Base-by-base conservation (phyloP, 1,140 invertebrate genomes). In the Brachionus sp. region DNA sequence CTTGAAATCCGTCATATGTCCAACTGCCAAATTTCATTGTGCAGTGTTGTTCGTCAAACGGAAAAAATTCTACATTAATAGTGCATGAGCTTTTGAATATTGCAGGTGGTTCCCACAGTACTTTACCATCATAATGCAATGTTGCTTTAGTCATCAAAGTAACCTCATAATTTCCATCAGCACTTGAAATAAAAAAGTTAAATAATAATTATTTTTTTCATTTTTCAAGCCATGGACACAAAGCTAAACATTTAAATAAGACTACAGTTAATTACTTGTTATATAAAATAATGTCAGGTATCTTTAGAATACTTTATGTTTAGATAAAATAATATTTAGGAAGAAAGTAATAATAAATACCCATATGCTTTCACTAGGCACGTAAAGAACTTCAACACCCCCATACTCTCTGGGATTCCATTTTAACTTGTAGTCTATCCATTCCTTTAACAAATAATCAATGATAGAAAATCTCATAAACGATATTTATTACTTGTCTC, bases 61-160 rank as follows among this genome's bases (percentile, higher is more conserved):
- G 96, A 88, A 98, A 98, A 88, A 97, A 98, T 64, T 94, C 96
- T 37, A 99, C 97, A 89, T 99, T 96, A 85, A 99, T 99, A 13
- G 95, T 98, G 89, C 98, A 99, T 44, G 96, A 98, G 89, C 95
- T 97, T 92, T 98, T 93, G 89, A 98, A 99, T 87, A 99, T 99
- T 50, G 97, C 96, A 19, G 97, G 97, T 0, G 97, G 97, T 29
- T 99, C 95, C 96, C 96, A 98, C 39, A 97, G 16, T 3, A 62
- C 46, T 42, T 62, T 66, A 7, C 77, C 95, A 84, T 93, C 93
- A 5, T 93, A 93, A 89, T 96, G 96, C 85, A 98, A 96, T 7
- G 98, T 91, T 0, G 97, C 95, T 91, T 98, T 98, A 62, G 95
- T 97, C 89, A 97, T 96, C 89, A 97, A 98, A 84, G 95, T 87